phyloP scores from a whole-genome alignment of 2,888 invertebrate genomes.

The Omphaloscelis lunosa region DNA sequence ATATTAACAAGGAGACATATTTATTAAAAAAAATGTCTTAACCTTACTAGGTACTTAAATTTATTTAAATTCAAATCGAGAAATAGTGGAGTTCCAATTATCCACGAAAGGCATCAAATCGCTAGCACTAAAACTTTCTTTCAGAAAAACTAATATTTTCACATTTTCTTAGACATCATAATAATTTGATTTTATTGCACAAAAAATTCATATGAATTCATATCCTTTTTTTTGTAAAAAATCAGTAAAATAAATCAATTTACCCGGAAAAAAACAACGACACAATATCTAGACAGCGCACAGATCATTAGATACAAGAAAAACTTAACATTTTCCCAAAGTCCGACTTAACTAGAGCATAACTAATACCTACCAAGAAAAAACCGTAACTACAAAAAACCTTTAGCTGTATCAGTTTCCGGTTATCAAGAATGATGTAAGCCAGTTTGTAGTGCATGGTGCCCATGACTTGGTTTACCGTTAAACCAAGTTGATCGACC shows the following conservation, averaged over 20 bases:
- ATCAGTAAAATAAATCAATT: not conserved
- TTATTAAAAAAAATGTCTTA: not conserved
- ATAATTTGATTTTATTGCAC: not conserved
- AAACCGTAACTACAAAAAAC: conserved; percentile 55
- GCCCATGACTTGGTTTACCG: conserved; percentile 76
- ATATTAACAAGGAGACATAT: no score
- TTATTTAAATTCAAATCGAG: not conserved
- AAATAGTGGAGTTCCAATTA: not conserved
- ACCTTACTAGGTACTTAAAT: not conserved
- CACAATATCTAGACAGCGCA: not conserved
- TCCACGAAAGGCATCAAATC: not conserved
- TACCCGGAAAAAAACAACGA: not conserved
- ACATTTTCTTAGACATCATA: not conserved
- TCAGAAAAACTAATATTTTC: not conserved
- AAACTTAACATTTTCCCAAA: conserved; percentile 20
- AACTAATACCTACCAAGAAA: conserved; percentile 48
- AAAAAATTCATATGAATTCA: not conserved
- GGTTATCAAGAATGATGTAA: conserved; percentile 69
- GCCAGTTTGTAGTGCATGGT: conserved; percentile 69
- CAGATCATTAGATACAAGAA: not conserved
- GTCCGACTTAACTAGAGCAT: conserved; percentile 60
- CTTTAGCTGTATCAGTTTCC: conserved; percentile 63
- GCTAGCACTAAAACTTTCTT: not conserved
- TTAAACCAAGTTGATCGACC: conserved; percentile 87
- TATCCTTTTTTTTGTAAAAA: not conserved